Conservation (phyloP, 2,797 vertebrate species). For the Mormyrops boulengeri region DNA sequence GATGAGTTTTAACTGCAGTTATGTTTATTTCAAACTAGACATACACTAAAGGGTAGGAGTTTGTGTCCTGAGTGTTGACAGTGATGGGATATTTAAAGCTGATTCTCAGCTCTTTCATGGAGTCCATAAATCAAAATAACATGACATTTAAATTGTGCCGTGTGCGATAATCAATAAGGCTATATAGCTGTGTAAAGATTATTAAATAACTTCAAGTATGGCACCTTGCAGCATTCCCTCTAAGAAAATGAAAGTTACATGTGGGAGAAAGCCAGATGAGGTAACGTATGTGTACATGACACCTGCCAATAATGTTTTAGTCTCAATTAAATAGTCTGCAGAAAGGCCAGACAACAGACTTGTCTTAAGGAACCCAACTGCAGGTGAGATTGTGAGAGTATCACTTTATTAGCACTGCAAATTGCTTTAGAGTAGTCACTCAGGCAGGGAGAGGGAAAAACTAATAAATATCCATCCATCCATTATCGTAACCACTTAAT, state of each 20-base stretch:
- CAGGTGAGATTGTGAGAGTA: not conserved
- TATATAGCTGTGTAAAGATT: not conserved
- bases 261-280: not conserved
- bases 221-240: not conserved
- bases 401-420: not conserved
- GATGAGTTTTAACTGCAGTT: not conserved
- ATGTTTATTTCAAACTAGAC: not conserved
- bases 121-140: constrained; percentile 2
- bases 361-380: not conserved
- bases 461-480: not conserved
- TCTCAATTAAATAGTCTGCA: not conserved
- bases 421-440: not conserved
- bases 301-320: not conserved
- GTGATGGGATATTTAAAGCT: constrained; percentile 4
- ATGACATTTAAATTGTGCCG: not conserved
- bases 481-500: too few relatives aligned
- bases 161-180: not conserved
- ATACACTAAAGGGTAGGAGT: not conserved
- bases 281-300: not conserved
- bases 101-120: not conserved
- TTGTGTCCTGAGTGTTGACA: not conserved
- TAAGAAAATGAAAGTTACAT: not conserved
- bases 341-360: not conserved
- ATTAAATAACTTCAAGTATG: not conserved
- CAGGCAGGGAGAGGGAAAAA: not conserved